phyloP scores from a whole-genome alignment of 2,888 invertebrate genomes.

The Hyles lineata region DNA sequence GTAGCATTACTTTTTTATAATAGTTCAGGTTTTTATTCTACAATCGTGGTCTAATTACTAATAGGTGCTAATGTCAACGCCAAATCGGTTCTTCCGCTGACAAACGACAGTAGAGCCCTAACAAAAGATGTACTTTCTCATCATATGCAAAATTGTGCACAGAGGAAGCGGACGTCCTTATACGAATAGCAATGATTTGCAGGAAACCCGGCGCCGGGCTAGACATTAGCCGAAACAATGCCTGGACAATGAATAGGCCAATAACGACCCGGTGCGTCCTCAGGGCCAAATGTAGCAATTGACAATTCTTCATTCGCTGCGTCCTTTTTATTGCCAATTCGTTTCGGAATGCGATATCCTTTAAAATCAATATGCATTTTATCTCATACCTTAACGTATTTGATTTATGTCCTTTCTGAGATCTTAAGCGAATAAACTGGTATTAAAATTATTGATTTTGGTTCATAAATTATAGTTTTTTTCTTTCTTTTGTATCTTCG shows the following conservation, averaged over 20 bases:
- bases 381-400: not conserved
- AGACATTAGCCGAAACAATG: constrained; percentile 64
- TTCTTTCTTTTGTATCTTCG: too few species aligned
- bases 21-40: not conserved
- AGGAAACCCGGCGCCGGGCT: constrained; percentile 66
- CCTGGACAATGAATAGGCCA: constrained; percentile 51
- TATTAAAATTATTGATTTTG: not conserved
- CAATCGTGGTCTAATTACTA: not conserved
- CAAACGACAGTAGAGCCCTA: constrained; percentile 52
- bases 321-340: constrained; percentile 16
- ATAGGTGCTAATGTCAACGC: constrained; percentile 11
- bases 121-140: constrained; percentile 60
- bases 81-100: constrained; percentile 60
- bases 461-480: too few species aligned
- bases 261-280: constrained; percentile 38
- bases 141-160: constrained; percentile 64
- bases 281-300: constrained; percentile 33
- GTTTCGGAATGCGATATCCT: not conserved
- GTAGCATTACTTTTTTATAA: not conserved
- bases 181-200: constrained; percentile 57
- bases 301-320: constrained; percentile 20
- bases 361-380: not conserved
- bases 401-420: not conserved
- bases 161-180: constrained; percentile 81
- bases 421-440: not conserved